Evolutionary conservation across 2,113 vertebrate species (phyloP).

Genomic region (Rattus rattus): DNA sequence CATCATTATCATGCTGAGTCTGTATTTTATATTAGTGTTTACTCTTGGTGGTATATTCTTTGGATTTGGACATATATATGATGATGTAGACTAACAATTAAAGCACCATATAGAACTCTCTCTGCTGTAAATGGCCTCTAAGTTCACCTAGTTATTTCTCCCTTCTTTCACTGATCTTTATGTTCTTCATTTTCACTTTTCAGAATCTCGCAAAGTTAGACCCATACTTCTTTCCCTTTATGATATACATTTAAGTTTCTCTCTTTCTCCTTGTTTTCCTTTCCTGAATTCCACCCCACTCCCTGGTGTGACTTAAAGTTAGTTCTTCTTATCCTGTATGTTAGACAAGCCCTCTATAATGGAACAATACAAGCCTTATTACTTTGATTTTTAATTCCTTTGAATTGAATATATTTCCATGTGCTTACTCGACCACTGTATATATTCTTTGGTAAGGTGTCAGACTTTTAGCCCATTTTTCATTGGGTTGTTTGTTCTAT

Average conservation of each 20-base stretch:
- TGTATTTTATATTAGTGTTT: not conserved
- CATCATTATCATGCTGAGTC: not conserved
- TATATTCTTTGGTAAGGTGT: not conserved
- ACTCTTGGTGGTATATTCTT: not conserved
- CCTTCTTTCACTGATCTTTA: not conserved
- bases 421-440: not conserved
- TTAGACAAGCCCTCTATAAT: not conserved
- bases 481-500: not conserved
- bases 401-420: not conserved
- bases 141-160: not conserved
- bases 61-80: not conserved
- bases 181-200: not conserved
- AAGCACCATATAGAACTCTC: conserved; percentile 3
- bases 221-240: not conserved
- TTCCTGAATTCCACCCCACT: no score
- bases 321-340: not conserved
- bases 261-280: not conserved
- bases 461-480: conserved; percentile 4
- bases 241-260: not conserved
- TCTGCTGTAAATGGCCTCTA: not conserved
- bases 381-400: not conserved
- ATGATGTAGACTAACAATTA: not conserved
- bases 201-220: not conserved
- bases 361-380: not conserved
- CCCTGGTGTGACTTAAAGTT: not conserved